Evolutionary conservation across 2,797 vertebrate species (phyloP).

Genomic region (Periparus ater): DNA sequence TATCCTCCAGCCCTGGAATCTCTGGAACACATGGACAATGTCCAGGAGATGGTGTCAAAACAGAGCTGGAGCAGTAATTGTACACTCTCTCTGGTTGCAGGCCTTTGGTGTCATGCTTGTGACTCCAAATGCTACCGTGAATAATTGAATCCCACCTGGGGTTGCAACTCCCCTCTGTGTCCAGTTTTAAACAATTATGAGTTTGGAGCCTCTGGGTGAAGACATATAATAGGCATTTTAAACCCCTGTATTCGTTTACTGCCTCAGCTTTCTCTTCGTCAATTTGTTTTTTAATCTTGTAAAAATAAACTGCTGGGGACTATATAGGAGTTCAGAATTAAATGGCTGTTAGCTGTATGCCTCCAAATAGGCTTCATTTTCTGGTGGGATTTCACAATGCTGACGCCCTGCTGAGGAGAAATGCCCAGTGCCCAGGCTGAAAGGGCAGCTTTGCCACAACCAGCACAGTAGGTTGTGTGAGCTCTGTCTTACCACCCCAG

Average conservation of each 20-base stretch:
- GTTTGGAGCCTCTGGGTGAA: neutral
- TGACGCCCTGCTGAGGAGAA: neutral
- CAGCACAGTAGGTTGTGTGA: neutral
- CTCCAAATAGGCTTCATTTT: neutral
- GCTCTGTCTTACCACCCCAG: neutral
- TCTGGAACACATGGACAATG: neutral
- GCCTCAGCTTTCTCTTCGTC: neutral
- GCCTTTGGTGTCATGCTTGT: neutral
- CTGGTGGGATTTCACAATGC: neutral
- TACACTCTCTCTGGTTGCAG: neutral
- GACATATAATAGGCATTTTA: neutral
- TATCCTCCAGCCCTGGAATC: neutral
- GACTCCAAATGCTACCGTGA: neutral
- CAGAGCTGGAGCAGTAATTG: neutral
- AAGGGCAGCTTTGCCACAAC: neutral
- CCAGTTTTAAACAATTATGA: neutral
- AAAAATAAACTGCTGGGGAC: neutral
- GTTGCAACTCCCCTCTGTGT: neutral
- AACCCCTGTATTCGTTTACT: neutral
- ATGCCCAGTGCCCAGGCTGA: neutral
- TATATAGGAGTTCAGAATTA: neutral
- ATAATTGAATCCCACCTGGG: neutral
- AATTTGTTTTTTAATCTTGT: neutral
- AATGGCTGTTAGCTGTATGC: neutral
- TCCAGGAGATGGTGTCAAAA: neutral